phyloP scores from a whole-genome alignment of 2,113 vertebrate species.

The Proteles cristata region DNA sequence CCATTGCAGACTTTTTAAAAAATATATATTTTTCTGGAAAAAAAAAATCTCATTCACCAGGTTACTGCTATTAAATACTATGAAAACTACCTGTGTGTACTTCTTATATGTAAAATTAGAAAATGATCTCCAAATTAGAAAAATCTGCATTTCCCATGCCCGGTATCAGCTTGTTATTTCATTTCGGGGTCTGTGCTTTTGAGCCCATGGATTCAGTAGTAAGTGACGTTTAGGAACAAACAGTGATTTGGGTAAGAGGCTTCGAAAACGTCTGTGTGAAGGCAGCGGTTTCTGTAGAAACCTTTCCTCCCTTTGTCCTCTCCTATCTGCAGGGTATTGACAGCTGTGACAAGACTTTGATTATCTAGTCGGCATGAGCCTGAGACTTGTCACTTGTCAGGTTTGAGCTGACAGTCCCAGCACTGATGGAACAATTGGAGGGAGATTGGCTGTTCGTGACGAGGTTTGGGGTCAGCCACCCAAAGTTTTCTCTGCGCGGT shows the following conservation, averaged over 20 bases:
- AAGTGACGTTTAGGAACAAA: constrained; percentile 89
- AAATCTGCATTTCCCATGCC: constrained; percentile 39
- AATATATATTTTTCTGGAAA: background rate
- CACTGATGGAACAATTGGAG: constrained; percentile 95
- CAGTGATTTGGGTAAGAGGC: constrained; percentile 89
- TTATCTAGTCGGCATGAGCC: constrained; percentile 96
- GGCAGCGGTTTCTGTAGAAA: constrained; percentile 86
- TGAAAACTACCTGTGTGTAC: background rate
- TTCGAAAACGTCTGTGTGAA: constrained; percentile 86
- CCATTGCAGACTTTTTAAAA: background rate
- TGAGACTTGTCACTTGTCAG: constrained; percentile 95
- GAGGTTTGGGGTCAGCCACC: constrained; percentile 89
- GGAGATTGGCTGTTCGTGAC: constrained; percentile 87
- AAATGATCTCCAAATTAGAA: constrained; percentile 32
- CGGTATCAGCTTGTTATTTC: constrained; percentile 52
- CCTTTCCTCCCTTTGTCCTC: constrained; percentile 88
- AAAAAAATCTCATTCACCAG: constrained; percentile 2
- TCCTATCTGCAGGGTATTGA: constrained; percentile 95
- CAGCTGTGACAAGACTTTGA: constrained; percentile 97
- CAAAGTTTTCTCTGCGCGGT: constrained; percentile 83
- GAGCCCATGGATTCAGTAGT: constrained; percentile 77
- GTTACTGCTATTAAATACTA: background rate
- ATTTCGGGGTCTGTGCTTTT: constrained; percentile 50
- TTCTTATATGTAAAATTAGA: background rate
- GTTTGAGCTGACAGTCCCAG: constrained; percentile 89